A percentile compares a stretch with the other conserved stretches of the same genome.
Evolutionary conservation across 2,888 invertebrate species (phyloP).

Genomic region (Drosophila kanekoi): DNA sequence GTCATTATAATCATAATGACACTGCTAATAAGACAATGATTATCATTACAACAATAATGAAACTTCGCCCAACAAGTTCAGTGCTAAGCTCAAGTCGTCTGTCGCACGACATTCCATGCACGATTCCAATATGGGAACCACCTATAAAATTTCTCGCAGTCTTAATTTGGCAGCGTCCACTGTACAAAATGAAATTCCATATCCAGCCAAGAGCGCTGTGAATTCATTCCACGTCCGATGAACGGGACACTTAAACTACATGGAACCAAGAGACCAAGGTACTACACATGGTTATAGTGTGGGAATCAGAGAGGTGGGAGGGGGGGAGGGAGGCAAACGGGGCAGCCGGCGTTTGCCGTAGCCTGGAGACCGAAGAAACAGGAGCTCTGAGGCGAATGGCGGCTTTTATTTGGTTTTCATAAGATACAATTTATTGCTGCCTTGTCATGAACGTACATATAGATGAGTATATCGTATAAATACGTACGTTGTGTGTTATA

Average conservation of each 20-base stretch:
- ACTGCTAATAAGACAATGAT: no score
- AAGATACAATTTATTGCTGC: conserved; percentile 79
- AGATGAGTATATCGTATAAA: conserved; percentile 22
- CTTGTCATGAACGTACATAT: conserved; percentile 57
- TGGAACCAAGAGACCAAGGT: conserved; percentile 1
- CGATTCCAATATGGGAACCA: neutral
- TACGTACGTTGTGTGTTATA: conserved; percentile 8
- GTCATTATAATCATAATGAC: neutral
- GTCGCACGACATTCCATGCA: no score
- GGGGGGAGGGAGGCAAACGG: no score
- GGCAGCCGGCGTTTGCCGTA: neutral
- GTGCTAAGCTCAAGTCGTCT: no score
- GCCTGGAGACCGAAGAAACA: neutral
- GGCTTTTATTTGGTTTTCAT: conserved; percentile 74
- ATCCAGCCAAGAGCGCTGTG: neutral
- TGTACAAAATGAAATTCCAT: conserved; percentile 1
- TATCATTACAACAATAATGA: neutral
- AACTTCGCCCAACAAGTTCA: no score
- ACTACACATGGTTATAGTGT: conserved; percentile 9
- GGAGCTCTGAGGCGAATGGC: conserved; percentile 16
- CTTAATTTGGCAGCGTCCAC: neutral
- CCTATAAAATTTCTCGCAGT: neutral
- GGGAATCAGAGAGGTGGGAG: no score
- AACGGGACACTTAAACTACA: conserved; percentile 3
- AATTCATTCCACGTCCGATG: conserved; percentile 20